Base-by-base conservation (phyloP, 2,797 vertebrate genomes). In the Euphonia xanthogaster region DNA sequence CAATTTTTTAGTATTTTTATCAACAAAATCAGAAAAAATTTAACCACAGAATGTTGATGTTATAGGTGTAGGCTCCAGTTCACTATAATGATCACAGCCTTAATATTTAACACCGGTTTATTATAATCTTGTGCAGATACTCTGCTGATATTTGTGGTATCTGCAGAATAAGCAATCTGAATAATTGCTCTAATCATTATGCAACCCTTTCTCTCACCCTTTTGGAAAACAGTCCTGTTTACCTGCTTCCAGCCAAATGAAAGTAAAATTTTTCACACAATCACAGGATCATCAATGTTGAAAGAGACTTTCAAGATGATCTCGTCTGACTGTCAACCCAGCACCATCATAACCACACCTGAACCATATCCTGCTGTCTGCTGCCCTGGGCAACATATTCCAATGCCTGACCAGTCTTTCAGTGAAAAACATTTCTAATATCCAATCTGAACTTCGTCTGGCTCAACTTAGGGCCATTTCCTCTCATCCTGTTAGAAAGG, bases 121-220 rank as follows among this genome's bases (percentile, higher is more conserved):
- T 82, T 67, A 61, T 21, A 33, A 33, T 44, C 35, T 74, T 61
- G 11, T 79, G 37, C 51, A 71, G 79, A 51, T 58, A 25, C 28
- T 24, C 6, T 48, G 16, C 48, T 85, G 42, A 6, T 74, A 53
- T 40, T 63, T 67, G 31, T 60, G 37, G 2, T 66, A 39, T 23
- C 30, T 67, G 30, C 37, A 76, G 65, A 79, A 76, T 60, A 67
- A 67, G 23, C 25, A 44, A 30, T 55, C 50, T 67, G 50, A 31
- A 4, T 90, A 88, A 61, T 25, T 37, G 20, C 17, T 76, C 16
- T 51, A 44, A 80, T 74, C 4, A 30, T 61, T 35, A 61, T 35
- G 20, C 14, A 54, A 4, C 14, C 2, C 5, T 4, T 20, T 63
- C 14, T 8, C 2, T 13, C 21, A 40, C 22, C 4, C 2, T 70